Base-by-base conservation (phyloP, 2,113 vertebrate species). In the Phrynosoma platyrhinos region DNA sequence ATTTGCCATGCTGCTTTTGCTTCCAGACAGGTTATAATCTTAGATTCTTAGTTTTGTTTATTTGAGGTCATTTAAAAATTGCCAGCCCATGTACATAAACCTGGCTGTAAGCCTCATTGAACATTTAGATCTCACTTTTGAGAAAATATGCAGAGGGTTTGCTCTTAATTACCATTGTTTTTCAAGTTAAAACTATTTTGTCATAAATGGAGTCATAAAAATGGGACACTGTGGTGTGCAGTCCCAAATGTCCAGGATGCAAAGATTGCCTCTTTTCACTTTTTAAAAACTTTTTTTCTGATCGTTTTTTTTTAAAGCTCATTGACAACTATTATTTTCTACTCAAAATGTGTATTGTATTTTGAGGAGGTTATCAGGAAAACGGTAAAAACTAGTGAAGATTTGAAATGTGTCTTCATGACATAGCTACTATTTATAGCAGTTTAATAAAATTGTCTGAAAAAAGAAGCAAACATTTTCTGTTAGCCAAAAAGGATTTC, bases 401-500 rank as follows among this genome's bases (percentile, higher is more conserved):
- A 16, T 40, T 74, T 58, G 53, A 55, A 84, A 53, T 36, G 42
- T 7, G 5, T 32, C 30, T 55, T 55, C 42, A 27, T 62, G 58
- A 84, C 40, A 10, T 21, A 71, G 6, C 12, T 75, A n/a, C 47
- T 20, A 21, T 58, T 84, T 74, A 84, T 13, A 27, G 18, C 36
- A 25, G 1, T 25, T 32, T 47, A 27, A 8, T 52, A 52, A 42
- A 53, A 85, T 68, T 93, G 82, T 91, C 74, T 92, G 86, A 93
- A 94, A 91, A 92, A 86, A 85, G 3, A 90, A 87, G 81, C 85
- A 88, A 87, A 27, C 20, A 6, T 91, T 94, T 96, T 94, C 91
- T 96, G 92, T 96, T 96, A 95, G 92, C 94, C 92, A 96, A 95
- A 95, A 91, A 83, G 7, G 0, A 0, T 89, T 13, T 86, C 88